Base-by-base conservation (phyloP, 2,888 invertebrate species). In the Xestobium rufovillosum region DNA sequence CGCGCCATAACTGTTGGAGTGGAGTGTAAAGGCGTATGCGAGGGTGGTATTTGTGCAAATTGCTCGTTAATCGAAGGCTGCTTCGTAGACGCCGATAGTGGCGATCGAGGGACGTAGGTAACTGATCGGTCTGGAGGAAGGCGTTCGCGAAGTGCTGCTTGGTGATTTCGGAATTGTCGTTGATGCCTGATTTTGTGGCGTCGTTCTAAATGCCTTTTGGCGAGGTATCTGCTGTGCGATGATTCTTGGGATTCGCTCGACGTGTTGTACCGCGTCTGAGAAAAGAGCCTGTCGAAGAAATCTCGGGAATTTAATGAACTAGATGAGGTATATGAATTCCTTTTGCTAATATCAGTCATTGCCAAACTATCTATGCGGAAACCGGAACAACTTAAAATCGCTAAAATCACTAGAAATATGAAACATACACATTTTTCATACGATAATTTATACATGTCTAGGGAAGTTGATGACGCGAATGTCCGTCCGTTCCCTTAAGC, bases 391-490 rank as follows among this genome's bases (percentile, higher is more conserved):
- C 62, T 63, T 50, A 63, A 58, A 55, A 64, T 53, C 45, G 61
- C 59, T 59, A 65, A 57, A 52, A 65, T 56, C 61, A 63, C 60
- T 60, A 65, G 59, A 50, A 64, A 63, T 57, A 65, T 48, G 57
- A 65, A 60, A 63, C 63, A 65, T 61, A 63, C 60, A 59, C 66
- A 66, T 65, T 60, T 63, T 61, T 59, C 62, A 61, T 58, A 60
- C 63, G 61, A 60, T 60, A 62, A 53, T 59, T 55, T 60, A 61
- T 56, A 63, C 65, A 65, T 65, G 63, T 64, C 63, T 61, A 53
- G 47, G 44, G 43, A 40, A 42, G 44, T 40, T 43, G 51, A 42
- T 39, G 39, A 23, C 39, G 42, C 45, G 45, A 47, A 45, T 42
- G 48, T 50, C 49, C 48, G 32, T 26, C 42, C 6, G 6, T 19